Base-by-base conservation (phyloP, 2,888 invertebrate species). In the Trissolcus brochymenae region DNA sequence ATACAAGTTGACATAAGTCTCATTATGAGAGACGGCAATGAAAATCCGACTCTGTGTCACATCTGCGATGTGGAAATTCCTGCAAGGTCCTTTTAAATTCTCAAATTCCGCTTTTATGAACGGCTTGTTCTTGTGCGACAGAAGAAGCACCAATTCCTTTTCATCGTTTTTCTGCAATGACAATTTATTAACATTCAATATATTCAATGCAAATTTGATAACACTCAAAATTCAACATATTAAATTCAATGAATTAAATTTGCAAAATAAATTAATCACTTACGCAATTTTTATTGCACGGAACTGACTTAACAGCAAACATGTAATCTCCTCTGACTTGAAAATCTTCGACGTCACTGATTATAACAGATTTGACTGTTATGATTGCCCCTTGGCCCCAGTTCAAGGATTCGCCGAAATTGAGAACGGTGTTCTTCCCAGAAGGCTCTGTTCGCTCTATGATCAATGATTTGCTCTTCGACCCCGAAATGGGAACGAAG, bases 281-380 rank as follows among this genome's bases (percentile, higher is more conserved):
- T 71, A 79, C 76, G n/a, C 75, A 78, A 29, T 70, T 72, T 43
- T 57, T 57, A 43, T 64, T 60, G 25, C 70, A 76, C 1, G 76
- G 57, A 43, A 55, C 13, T 43, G 92, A 93, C 85, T 93, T 93
- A 0, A 95, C 94, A 0, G 94, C 95, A 89, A 97, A 96, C 92
- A 96, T 93, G 87, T 94, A 97, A 83, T 95, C 95, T 14, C 94
- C 95, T 85, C 93, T 94, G 40, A 96, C 92, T 85, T 94, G 94
- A 88, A 97, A 95, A 86, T 96, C 95, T 84, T 94, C 93, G 1
- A 95, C 94, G 80, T 94, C 92, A 16, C 91, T 91, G 55, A 94
- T 92, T 29, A 95, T 87, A 1, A 91, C 89, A 57, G 89, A 87
- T 6, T 90, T 83, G 40, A 87, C 46, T 35, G 9, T 35, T 46